Base-by-base conservation (phyloP, 1,140 invertebrate species). In the Dufourea novaeangliae region DNA sequence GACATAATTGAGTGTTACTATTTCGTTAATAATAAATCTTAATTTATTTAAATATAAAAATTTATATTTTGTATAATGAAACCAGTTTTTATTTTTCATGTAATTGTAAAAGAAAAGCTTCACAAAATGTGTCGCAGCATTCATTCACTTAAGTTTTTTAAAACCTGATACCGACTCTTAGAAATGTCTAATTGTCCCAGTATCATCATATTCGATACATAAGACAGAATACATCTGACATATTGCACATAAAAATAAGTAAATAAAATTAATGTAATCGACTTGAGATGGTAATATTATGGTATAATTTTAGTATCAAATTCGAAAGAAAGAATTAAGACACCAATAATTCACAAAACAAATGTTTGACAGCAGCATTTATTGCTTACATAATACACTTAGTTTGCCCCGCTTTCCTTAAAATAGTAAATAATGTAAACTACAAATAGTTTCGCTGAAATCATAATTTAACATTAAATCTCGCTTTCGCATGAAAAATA, bases 381-480 rank as follows among this genome's bases (percentile, higher is more conserved):
- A 76, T 76, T 76, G 64, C 66, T 76, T 76, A 76, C 41, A 69
- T 59, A 76, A 69, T 76, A 32, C 73, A 69, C 34, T 76, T 59
- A 69, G 17, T 61, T 69, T 69, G 27, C 69, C 73, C 73, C 73
- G 73, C 32, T 69, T 76, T 76, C 73, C 73, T 76, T 32, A 37
- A 27, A 61, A 61, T 34, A 54, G 59, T 76, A 76, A 76, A 69
- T 68, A 75, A 75, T 29, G 39, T 69, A 69, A 76, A 76, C 50
- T 76, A 76, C 64, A 46, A 32, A 46, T 76, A 69, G 32, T 50
- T 59, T 69, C 29, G 17, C n/a, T 27, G 22, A 69, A 44, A 41
- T 39, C 29, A 37, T 54, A 54, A 59, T 57, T 25, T 59, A 39
- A 37, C 32, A n/a, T 76, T 32, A 66, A 7, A 76, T 44, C 32